Evolutionary conservation across 2,888 invertebrate species (phyloP).

Genomic region (Mythimna lalbum): DNA sequence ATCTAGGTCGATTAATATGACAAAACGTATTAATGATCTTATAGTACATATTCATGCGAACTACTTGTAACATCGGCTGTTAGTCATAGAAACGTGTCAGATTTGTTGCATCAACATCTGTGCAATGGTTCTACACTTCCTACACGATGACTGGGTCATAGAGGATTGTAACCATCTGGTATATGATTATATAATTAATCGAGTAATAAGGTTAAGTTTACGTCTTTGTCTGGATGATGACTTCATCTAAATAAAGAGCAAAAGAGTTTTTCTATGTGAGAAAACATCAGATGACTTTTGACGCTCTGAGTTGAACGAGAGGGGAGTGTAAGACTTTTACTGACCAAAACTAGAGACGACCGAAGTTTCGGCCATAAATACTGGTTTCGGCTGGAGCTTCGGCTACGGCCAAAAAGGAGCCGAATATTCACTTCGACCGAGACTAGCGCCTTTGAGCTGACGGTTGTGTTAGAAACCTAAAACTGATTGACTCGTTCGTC

Average conservation of each 20-base stretch:
- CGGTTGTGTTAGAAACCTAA: too few species aligned
- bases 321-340: too few species aligned
- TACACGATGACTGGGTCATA: slow-evolving; percentile 36
- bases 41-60: slow-evolving; percentile 17
- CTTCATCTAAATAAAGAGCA: slow-evolving; percentile 28
- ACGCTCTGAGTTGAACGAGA: too few species aligned
- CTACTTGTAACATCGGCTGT: slow-evolving; percentile 28
- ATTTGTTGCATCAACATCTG: slow-evolving; percentile 36
- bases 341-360: too few species aligned
- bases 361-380: too few species aligned
- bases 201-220: slow-evolving; percentile 35
- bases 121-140: slow-evolving; percentile 40
- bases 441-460: too few species aligned
- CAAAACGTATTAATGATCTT: neutral
- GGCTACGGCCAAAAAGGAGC: too few species aligned
- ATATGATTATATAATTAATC: slow-evolving; percentile 44
- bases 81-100: slow-evolving; percentile 47
- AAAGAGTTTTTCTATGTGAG: slow-evolving; percentile 1
- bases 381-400: too few species aligned
- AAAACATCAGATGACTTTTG: too few species aligned
- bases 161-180: slow-evolving; percentile 41
- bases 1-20: slow-evolving; percentile 9
- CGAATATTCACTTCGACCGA: too few species aligned
- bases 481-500: too few species aligned
- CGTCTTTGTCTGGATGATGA: slow-evolving; percentile 27